These are phyloP conservation scores for Melinopterus prodromus DNA, from an alignment of 2,888 invertebrate species.

Conservation along the genomic window DNA sequence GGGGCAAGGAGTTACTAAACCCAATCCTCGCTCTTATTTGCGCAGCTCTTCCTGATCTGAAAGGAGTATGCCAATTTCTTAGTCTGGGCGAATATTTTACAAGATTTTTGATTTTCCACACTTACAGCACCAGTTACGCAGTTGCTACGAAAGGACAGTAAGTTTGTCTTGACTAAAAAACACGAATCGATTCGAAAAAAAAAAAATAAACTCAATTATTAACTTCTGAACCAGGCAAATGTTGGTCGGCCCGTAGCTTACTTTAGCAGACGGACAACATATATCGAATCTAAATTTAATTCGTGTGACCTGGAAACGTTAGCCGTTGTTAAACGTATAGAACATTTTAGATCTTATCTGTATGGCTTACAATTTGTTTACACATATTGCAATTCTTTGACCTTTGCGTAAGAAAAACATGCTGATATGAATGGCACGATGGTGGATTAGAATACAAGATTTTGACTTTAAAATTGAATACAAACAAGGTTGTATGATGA, in stretches of 20 bases:
- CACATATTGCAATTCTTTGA: conserved; percentile 51
- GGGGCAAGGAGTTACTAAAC: conserved; percentile 41
- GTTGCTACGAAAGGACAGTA: background rate
- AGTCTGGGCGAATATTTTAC: conserved; percentile 44
- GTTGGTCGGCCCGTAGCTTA: conserved; percentile 44
- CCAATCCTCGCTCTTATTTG: conserved; percentile 47
- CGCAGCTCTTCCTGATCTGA: conserved; percentile 42
- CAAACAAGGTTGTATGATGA: background rate
- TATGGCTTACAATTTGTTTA: conserved; percentile 46
- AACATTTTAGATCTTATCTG: conserved; percentile 48
- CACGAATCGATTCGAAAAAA: conserved; percentile 40
- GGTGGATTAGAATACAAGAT: background rate
- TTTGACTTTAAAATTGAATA: background rate
- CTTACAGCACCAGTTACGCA: background rate
- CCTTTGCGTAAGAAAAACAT: background rate
- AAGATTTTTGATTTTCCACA: conserved; percentile 33
- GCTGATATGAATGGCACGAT: background rate
- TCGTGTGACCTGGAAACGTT: conserved; percentile 51
- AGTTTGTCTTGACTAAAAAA: conserved; percentile 38
- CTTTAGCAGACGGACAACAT: conserved; percentile 45
- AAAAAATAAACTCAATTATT: conserved; percentile 39
- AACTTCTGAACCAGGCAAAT: conserved; percentile 39
- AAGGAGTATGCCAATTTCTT: conserved; percentile 42
- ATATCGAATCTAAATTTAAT: conserved; percentile 47
- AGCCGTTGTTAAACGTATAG: conserved; percentile 49